A percentile compares a stretch with the other conserved stretches of the same genome.
These are phyloP conservation scores for Podargus strigoides DNA, from an alignment of 2,797 vertebrate species.

Conservation along the genomic window DNA sequence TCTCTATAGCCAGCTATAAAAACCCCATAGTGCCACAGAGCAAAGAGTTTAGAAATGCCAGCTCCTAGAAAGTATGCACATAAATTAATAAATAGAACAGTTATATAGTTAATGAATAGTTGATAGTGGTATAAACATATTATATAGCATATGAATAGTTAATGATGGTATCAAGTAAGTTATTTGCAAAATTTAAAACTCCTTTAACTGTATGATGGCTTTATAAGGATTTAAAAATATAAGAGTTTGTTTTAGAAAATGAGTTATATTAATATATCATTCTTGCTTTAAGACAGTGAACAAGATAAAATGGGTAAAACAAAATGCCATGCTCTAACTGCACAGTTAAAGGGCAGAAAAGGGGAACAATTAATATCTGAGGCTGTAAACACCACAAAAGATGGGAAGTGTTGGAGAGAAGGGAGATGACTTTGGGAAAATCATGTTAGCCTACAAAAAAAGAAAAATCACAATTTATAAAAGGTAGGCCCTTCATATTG, in stretches of 20 bases:
- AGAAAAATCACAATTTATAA: neutral
- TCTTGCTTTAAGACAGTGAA: neutral
- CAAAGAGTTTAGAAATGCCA: neutral
- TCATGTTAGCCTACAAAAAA: neutral
- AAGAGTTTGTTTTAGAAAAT: neutral
- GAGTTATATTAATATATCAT: neutral
- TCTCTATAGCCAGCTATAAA: neutral
- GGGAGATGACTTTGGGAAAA: neutral
- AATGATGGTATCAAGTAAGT: neutral
- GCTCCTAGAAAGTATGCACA: neutral
- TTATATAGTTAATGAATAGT: neutral
- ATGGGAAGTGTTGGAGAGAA: neutral
- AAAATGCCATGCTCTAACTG: neutral
- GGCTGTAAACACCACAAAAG: neutral
- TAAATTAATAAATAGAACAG: neutral
- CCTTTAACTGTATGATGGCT: neutral
- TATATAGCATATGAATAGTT: neutral
- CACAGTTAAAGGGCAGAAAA: neutral
- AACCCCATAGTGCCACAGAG: rapidly evolving
- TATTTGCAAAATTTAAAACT: neutral
- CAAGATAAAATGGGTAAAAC: neutral
- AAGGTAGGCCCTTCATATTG: neutral
- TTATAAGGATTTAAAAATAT: neutral
- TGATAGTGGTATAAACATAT: neutral
- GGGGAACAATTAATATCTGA: neutral